Conservation (phyloP, 2,113 vertebrate species). For the Cyprinodon variegatus region DNA sequence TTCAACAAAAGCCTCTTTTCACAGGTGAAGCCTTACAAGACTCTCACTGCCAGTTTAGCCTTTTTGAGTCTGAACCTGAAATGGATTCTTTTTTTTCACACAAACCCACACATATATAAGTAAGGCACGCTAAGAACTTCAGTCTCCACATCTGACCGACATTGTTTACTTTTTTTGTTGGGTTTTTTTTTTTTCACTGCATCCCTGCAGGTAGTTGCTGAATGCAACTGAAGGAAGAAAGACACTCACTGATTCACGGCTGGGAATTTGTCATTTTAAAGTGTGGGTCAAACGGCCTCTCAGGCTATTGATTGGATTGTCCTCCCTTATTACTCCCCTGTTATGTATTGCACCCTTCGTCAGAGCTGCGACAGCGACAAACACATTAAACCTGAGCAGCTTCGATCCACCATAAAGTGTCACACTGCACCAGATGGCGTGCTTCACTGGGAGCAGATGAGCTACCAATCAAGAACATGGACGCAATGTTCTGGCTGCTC, state of each 20-base stretch:
- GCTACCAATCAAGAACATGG: slow-evolving; percentile 54
- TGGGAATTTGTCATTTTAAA: slow-evolving; percentile 74
- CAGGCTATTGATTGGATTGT: slow-evolving; percentile 75
- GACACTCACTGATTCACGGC: slow-evolving; percentile 37
- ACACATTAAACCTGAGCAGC: slow-evolving; percentile 70
- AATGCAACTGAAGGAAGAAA: slow-evolving; percentile 24
- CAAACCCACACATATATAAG: not conserved
- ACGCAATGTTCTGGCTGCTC: slow-evolving; percentile 25
- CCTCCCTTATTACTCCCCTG: slow-evolving; percentile 67
- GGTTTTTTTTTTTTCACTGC: slow-evolving; percentile 26
- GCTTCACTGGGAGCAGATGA: slow-evolving; percentile 35
- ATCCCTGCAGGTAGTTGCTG: slow-evolving; percentile 4
- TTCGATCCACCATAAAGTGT: slow-evolving; percentile 71
- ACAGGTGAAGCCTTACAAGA: slow-evolving; percentile 68
- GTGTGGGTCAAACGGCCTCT: slow-evolving; percentile 66
- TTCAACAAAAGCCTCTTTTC: slow-evolving; percentile 64
- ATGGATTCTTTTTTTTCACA: slow-evolving; percentile 40
- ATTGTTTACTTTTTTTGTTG: not conserved
- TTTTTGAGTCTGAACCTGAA: slow-evolving; percentile 60
- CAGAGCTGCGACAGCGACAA: slow-evolving; percentile 70
- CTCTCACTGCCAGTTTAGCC: slow-evolving; percentile 60
- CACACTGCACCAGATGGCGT: slow-evolving; percentile 4
- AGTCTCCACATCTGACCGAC: slow-evolving; percentile 14
- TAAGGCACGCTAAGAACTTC: not conserved
- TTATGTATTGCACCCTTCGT: slow-evolving; percentile 73